These are phyloP conservation scores for Hemicrepidius hirtus DNA, from an alignment of 2,888 invertebrate genomes.

Conservation along the genomic window DNA sequence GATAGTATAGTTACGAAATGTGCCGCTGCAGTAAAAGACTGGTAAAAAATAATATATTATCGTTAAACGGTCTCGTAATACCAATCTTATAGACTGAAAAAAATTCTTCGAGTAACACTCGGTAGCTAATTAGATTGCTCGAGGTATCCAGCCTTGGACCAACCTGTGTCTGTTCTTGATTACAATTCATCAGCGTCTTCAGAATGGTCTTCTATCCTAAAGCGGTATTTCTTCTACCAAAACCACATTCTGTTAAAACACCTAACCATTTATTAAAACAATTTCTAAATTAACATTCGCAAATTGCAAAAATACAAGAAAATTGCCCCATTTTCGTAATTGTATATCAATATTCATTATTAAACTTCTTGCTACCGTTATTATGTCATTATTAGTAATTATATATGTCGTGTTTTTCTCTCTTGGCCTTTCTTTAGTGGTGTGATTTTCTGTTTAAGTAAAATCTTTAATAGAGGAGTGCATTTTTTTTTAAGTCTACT, in stretches of 20 bases:
- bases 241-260: neutral
- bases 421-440: neutral
- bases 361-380: constrained; percentile 20
- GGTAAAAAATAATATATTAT: constrained; percentile 49
- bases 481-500: neutral
- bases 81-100: constrained; percentile 43
- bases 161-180: constrained; percentile 13
- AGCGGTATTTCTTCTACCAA: neutral
- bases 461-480: neutral
- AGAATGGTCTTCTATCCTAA: neutral
- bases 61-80: constrained; percentile 48
- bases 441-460: constrained; percentile 2
- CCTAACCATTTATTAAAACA: constrained; percentile 18
- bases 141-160: constrained; percentile 7
- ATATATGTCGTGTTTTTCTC: constrained; percentile 20
- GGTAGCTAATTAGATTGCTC: constrained; percentile 50
- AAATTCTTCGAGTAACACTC: constrained; percentile 38
- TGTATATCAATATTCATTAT: constrained; percentile 33
- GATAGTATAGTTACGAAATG: constrained; percentile 28
- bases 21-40: constrained; percentile 44
- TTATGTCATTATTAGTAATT: constrained; percentile 28
- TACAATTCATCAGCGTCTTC: constrained; percentile 16
- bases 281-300: constrained; percentile 24
- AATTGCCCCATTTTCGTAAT: constrained; percentile 29
- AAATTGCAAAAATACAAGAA: constrained; percentile 32